These are phyloP conservation scores for Oceanodroma tethys DNA, from an alignment of 2,113 vertebrate genomes.

Conservation along the genomic window DNA sequence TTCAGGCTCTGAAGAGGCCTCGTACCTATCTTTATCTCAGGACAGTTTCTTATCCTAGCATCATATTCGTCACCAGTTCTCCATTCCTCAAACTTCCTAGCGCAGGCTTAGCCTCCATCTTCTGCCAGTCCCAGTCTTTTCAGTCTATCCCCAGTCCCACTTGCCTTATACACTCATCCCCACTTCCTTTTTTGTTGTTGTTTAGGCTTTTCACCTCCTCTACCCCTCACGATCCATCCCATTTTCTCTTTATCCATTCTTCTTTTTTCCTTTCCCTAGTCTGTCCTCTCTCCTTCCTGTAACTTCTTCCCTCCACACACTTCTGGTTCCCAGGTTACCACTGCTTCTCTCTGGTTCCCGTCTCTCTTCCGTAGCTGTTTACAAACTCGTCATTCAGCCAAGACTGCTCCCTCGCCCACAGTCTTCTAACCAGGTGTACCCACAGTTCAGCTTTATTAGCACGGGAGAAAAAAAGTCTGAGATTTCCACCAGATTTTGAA, in stretches of 20 bases:
- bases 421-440: background rate
- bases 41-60: background rate
- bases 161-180: background rate
- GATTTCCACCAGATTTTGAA: background rate
- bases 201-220: background rate
- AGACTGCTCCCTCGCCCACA: background rate
- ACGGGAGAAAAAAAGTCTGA: background rate
- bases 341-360: background rate
- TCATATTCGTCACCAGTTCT: background rate
- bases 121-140: background rate
- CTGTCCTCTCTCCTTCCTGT: background rate
- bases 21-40: background rate
- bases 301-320: background rate
- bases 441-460: background rate
- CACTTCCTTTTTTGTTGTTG: background rate
- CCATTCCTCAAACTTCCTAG: background rate
- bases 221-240: accelerated
- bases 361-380: background rate
- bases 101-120: background rate
- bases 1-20: background rate
- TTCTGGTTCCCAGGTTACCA: accelerated
- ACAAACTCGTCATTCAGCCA: background rate
- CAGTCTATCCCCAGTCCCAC: background rate
- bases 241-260: background rate
- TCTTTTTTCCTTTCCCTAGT: background rate